Conservation (phyloP, 2,113 vertebrate species). For the Pseudolaguvia tuberculata region DNA sequence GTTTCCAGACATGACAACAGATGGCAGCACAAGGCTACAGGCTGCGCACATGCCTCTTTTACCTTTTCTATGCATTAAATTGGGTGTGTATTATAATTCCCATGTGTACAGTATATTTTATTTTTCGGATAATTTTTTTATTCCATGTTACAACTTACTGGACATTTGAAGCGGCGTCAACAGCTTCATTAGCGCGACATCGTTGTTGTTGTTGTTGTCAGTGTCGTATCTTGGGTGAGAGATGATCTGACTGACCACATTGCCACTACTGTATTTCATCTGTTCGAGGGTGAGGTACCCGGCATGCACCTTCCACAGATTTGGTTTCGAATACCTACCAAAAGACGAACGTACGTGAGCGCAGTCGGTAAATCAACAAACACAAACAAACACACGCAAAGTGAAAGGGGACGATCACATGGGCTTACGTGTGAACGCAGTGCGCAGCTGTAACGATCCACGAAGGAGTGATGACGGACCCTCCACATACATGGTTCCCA, state of each 20-base stretch:
- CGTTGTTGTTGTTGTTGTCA: constrained; percentile 46
- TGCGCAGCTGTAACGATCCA: constrained; percentile 91
- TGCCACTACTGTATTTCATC: background rate
- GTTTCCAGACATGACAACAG: background rate
- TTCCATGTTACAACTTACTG: constrained; percentile 44
- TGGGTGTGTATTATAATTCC: too few species aligned
- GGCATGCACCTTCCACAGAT: constrained; percentile 46
- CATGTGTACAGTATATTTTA: background rate
- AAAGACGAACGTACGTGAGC: background rate
- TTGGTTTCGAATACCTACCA: constrained; percentile 28
- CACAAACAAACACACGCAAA: background rate
- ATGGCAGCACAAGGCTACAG: too few species aligned
- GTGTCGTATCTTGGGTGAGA: constrained; percentile 49
- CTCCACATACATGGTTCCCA: constrained; percentile 77
- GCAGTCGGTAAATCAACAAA: background rate
- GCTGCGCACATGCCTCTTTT: too few species aligned
- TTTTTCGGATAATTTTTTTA: background rate
- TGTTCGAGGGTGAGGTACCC: constrained; percentile 40
- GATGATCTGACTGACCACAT: constrained; percentile 51
- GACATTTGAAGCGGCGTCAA: constrained; percentile 44
- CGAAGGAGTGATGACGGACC: constrained; percentile 74
- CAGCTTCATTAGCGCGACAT: constrained; percentile 68
- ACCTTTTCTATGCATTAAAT: too few species aligned
- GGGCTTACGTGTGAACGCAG: constrained; percentile 79
- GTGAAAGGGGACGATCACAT: too few species aligned